Conservation (phyloP, 2,797 vertebrate species). For the Gallinago nigripennis region DNA sequence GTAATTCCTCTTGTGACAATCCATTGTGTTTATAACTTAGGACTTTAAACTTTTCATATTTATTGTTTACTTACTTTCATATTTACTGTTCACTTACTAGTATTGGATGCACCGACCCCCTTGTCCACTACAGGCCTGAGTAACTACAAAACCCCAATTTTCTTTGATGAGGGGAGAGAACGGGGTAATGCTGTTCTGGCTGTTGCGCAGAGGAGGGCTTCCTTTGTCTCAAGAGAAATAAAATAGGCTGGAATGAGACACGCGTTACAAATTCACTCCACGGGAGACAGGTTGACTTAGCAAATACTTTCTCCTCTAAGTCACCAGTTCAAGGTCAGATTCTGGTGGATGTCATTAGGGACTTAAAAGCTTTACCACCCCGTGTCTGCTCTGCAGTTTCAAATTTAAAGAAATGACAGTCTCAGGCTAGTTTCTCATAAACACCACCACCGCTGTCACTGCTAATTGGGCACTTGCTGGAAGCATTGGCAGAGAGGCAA, state of each 20-base stretch:
- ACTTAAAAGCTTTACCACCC: conserved; percentile 50
- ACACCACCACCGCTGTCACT: conserved; percentile 13
- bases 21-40: neutral
- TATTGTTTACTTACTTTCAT: neutral
- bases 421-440: conserved; percentile 47
- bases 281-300: neutral
- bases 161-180: neutral
- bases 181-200: neutral
- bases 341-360: conserved; percentile 4
- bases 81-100: neutral
- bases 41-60: neutral
- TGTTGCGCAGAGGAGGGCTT: neutral
- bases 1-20: neutral
- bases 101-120: neutral
- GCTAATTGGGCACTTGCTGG: conserved; percentile 49
- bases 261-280: neutral
- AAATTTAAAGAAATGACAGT: conserved; percentile 50
- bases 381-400: conserved; percentile 35
- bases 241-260: neutral
- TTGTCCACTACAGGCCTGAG: neutral
- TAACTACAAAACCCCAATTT: neutral
- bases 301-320: conserved; percentile 21
- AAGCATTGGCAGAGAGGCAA: conserved; percentile 50
- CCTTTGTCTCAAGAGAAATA: neutral
- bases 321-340: neutral